Evolutionary conservation across 2,113 vertebrate genomes (phyloP).

Genomic region (Lepidothrix coronata): DNA sequence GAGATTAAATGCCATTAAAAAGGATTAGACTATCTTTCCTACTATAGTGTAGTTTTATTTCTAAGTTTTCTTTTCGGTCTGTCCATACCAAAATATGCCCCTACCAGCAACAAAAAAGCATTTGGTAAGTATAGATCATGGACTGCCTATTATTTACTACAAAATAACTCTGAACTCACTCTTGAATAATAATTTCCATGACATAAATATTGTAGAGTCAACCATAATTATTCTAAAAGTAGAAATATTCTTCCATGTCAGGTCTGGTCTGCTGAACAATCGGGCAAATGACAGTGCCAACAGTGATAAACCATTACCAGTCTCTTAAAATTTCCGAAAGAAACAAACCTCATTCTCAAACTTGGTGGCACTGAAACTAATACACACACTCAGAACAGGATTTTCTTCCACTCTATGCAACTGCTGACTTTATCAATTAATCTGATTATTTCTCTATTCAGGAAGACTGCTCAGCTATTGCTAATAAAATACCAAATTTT

Average conservation of each 20-base stretch:
- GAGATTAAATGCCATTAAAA: conserved; percentile 41
- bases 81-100: not conserved
- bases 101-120: not conserved
- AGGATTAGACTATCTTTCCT: not conserved
- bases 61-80: not conserved
- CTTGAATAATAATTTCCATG: not conserved
- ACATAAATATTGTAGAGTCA: not conserved
- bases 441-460: not conserved
- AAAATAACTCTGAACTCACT: not conserved
- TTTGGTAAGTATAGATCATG: not conserved
- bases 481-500: not conserved
- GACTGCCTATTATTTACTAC: not conserved
- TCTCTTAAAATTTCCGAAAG: not conserved
- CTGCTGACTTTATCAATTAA: not conserved
- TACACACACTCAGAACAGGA: not conserved
- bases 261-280: not conserved
- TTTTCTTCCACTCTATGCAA: not conserved
- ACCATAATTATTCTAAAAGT: not conserved
- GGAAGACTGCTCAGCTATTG: not conserved
- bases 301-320: not conserved
- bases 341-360: conserved; percentile 4
- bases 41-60: not conserved
- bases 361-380: not conserved
- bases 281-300: not conserved
- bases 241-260: not conserved